Evolutionary conservation across 2,797 vertebrate species (phyloP).

Genomic region (Vespertilio murinus): DNA sequence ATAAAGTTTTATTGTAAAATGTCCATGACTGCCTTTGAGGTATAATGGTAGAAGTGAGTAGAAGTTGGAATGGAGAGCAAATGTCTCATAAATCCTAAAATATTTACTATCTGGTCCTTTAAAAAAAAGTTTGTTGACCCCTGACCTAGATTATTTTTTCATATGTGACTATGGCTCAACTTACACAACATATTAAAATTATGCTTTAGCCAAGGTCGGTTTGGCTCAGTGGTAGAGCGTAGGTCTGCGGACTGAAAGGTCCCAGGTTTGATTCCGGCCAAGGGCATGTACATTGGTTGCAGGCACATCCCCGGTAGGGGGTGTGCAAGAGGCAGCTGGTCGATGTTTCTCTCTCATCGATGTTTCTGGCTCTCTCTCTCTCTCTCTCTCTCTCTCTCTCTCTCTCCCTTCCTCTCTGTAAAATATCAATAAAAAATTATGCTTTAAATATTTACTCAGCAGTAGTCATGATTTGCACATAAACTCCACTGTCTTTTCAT

Average conservation of each 20-base stretch:
- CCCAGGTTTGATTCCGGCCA: too few species aligned
- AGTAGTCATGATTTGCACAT: background rate
- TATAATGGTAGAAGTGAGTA: background rate
- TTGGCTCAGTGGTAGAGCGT: too few species aligned
- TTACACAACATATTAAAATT: background rate
- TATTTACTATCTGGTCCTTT: background rate
- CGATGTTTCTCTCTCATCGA: too few species aligned
- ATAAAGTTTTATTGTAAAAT: background rate
- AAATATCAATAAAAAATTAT: too few species aligned
- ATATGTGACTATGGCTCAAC: background rate
- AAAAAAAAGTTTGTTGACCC: background rate
- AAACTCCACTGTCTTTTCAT: background rate
- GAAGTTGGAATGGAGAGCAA: background rate
- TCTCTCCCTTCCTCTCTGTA: too few species aligned
- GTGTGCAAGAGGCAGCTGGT: too few species aligned
- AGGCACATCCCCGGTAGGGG: too few species aligned
- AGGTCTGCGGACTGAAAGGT: too few species aligned
- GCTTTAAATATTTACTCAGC: background rate
- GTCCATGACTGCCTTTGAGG: background rate
- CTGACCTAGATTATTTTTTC: background rate
- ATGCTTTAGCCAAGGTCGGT: too few species aligned
- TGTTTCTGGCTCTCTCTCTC: too few species aligned
- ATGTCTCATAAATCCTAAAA: background rate
- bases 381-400: too few species aligned
- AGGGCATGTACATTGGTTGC: too few species aligned